phyloP scores from a whole-genome alignment of 1,140 invertebrate species.

The Sinella curviseta region DNA sequence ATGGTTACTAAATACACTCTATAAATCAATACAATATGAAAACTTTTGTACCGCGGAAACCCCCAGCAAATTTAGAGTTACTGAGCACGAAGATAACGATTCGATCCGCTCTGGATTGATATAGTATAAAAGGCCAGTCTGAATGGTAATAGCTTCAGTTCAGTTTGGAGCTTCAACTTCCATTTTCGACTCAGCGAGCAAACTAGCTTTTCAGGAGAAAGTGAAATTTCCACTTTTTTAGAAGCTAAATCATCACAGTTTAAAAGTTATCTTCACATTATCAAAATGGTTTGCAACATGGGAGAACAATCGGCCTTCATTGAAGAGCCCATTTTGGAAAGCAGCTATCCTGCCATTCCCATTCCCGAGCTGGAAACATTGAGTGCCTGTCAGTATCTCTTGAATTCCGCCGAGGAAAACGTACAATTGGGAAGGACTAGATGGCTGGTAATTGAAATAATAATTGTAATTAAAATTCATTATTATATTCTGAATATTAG shows the following conservation, averaged over 20 bases:
- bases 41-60: neutral
- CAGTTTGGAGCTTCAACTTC: neutral
- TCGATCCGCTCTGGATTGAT: neutral
- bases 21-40: too few species aligned
- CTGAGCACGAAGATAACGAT: too few species aligned
- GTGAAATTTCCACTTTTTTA: neutral
- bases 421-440: conserved; percentile 30
- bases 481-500: conserved; percentile 2
- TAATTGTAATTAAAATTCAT: too few species aligned
- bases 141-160: neutral
- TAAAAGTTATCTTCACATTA: conserved; percentile 33
- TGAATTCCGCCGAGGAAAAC: conserved; percentile 38
- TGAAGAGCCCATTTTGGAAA: conserved; percentile 37
- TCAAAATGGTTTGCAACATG: conserved; percentile 24
- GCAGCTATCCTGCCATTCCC: conserved; percentile 34
- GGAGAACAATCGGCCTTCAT: neutral
- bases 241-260: neutral
- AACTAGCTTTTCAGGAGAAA: neutral
- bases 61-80: too few species aligned
- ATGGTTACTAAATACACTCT: too few species aligned
- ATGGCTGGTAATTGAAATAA: conserved; percentile 44
- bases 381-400: conserved; percentile 40
- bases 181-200: neutral
- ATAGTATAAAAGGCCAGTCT: neutral
- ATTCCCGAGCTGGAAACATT: conserved; percentile 36